These are phyloP conservation scores for Amphiura filiformis DNA, from an alignment of 35 echinoderm and acorn worm species.

Conservation along the genomic window DNA sequence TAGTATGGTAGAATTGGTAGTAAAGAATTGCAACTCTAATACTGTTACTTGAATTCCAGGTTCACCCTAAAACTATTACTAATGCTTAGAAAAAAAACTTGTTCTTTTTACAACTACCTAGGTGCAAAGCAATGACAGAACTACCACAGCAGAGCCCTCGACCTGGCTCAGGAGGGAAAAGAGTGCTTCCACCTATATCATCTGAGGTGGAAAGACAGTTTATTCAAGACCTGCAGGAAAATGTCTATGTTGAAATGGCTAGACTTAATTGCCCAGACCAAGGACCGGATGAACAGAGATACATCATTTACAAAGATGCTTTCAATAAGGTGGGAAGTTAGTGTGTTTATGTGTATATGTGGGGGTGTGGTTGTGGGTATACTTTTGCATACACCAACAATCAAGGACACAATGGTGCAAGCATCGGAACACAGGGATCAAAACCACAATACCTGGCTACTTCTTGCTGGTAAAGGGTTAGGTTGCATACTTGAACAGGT, in stretches of 20 bases:
- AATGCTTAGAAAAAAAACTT: neutral
- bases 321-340: conserved; percentile 76
- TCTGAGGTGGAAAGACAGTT: conserved; percentile 69
- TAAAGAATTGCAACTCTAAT: no score
- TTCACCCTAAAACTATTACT: neutral
- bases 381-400: neutral
- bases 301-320: conserved; percentile 64
- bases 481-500: no score
- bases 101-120: neutral
- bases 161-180: conserved; percentile 37
- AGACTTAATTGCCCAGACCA: conserved; percentile 36
- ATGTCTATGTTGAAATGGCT: conserved; percentile 50
- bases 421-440: neutral
- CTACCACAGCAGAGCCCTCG: neutral
- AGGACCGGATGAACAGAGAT: conserved; percentile 59
- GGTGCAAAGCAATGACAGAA: neutral
- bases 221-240: conserved; percentile 58
- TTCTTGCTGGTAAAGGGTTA: no score
- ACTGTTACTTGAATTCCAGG: neutral
- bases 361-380: neutral
- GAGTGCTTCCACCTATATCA: conserved; percentile 82
- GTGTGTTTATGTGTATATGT: neutral
- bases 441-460: neutral
- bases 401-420: neutral
- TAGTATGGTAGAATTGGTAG: no score